Base-by-base conservation (phyloP, 2,888 invertebrate species). In the Ctena decussata region DNA sequence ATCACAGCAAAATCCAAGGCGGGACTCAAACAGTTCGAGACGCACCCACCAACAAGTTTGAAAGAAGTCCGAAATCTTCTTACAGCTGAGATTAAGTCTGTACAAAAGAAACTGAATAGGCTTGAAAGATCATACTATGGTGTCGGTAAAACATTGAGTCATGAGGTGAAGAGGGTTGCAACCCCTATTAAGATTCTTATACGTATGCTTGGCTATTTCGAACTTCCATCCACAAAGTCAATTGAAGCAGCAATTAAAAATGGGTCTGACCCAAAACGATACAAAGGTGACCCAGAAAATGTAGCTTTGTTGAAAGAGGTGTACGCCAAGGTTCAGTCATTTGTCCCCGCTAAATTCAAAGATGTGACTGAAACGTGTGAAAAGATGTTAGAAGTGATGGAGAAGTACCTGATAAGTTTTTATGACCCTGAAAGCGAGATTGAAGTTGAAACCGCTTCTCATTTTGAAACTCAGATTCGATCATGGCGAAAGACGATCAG, bases 331-430 rank as follows among this genome's bases (percentile, higher is more conserved):
- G 86, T 93, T 15, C 89, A 90, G 73, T 86, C 89, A 12, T 92
- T 89, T 72, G 90, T 95, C 21, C 94, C 94, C 0, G 89, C 80
- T 35, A 93, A 90, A 76, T 87, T 93, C 35, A 77, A 79, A n/a
- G 91, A 88, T 12, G 76, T 93, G 8, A 72, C 92, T 0, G 87
- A 86, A 21, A 85, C 89, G 0, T 92, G 93, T 78, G 82, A 90
- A 21, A 91, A 87, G 46, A 86, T 94, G 32, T 80, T 93, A 18
- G 84, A 90, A 37, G 85, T 91, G 6, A 70, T 93, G 39, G 91
- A 91, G 70, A 94, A 93, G 81, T 95, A 94, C 78, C 94, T 94
- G 81, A 90, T 94, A 15, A 94, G 94, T 85, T 95, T 95, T 72
- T 94, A 94, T 84, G 91, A 93, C 41, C 85, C 90, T 0, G 92